Evolutionary conservation across 1,140 invertebrate genomes (phyloP).

Genomic region (Lucilia sericata): DNA sequence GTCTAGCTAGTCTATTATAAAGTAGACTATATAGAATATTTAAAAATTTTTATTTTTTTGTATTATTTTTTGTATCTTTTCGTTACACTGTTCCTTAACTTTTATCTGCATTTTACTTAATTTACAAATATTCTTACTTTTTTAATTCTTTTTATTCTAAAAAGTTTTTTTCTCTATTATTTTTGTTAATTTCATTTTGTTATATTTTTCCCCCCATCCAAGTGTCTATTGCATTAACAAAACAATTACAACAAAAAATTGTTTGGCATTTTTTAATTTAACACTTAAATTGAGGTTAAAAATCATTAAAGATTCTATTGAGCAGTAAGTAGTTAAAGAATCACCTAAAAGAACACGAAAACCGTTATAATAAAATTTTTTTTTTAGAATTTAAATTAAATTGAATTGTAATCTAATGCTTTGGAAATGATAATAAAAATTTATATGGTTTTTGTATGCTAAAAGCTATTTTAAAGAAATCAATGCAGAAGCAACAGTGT

Average conservation of each 20-base stretch:
- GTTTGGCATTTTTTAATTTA: not conserved
- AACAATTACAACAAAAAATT: not conserved
- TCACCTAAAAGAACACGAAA: not conserved
- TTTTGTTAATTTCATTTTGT: not conserved
- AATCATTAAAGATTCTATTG: not conserved
- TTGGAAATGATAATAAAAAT: slow-evolving; percentile 11
- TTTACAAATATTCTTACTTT: not conserved
- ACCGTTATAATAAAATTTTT: not conserved
- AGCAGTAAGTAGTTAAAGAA: not conserved
- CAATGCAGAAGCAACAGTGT: not conserved
- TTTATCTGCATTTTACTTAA: not conserved
- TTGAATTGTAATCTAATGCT: slow-evolving; percentile 21
- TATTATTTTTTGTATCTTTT: no score
- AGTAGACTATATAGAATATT: no score
- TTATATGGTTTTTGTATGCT: no score
- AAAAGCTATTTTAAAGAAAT: no score
- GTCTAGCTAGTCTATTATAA: no score
- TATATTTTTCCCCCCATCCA: not conserved
- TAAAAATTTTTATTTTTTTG: no score
- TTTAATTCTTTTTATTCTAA: not conserved
- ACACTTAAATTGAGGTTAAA: slow-evolving; percentile 6
- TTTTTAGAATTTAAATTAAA: not conserved
- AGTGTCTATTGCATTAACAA: not conserved
- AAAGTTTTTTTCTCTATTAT: not conserved
- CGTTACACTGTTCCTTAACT: no score